Evolutionary conservation across 2,888 invertebrate species (phyloP), one percentile per base, ranked within the genome.

Genomic region (Cordilura impudica): DNA sequence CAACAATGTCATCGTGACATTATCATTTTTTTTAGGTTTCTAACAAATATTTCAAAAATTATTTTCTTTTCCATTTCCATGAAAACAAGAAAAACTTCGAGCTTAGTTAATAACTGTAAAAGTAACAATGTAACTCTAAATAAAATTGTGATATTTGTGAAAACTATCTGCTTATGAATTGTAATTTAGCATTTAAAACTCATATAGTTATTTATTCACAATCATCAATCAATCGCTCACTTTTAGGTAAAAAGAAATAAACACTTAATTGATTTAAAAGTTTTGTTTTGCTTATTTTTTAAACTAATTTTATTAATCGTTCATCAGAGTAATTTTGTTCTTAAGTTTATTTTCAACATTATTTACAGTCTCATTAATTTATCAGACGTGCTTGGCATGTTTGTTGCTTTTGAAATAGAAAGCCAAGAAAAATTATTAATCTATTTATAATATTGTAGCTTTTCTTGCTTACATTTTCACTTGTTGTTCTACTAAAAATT

Each of bases 281-380:
- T 29, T 19, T 31, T 47, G 26, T 63, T 12, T 47, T 63, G 4
- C 12, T 8, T 14, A 45, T 60, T 26, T 43, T 16, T 12, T 4
- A 56, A 3, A 21, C 16, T 43, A 10, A 14, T 23, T 16, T 26
- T 18, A 56, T 49, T 58, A 10, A n/a, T 18, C 10, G 23, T 70
- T 7, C 29, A 7, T 35, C 14, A 16, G 35, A 14, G 47, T 69
- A 47, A 45, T 67, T 56, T 47, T 14, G 47, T 60, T 26, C n/a
- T 23, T 49, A n/a, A 18, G 47, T 58, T 23, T n/a, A n/a, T n/a
- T 53, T 14, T 16, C 7, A 56, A 49, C 8, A 35, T 74, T 74
- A 67, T 74, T 75, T 63, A 49, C 63, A 56, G 39, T 49, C 63
- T 69, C 75, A 63, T 75, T 75, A 56, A 49, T 45, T 31, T 31